Evolutionary conservation across 1,140 invertebrate genomes (phyloP).

Genomic region (Pristionchus pacificus): DNA sequence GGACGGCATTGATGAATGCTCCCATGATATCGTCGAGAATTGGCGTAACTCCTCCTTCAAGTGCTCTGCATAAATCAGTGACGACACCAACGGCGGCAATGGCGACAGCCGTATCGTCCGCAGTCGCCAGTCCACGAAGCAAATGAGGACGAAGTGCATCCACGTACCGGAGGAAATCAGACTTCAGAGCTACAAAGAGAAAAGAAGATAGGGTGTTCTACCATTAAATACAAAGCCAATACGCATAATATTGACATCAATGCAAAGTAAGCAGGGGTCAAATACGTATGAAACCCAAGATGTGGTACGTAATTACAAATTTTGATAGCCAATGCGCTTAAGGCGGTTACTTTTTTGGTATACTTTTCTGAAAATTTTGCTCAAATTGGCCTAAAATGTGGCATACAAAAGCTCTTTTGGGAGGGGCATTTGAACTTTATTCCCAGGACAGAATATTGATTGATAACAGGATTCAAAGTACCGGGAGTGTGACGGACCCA

Average conservation of each 20-base stretch:
- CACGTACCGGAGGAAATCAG: conserved; percentile 46
- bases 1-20: not conserved
- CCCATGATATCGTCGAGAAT: conserved; percentile 48
- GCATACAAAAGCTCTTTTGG: no score
- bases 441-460: no score
- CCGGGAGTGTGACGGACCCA: no score
- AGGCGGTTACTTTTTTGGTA: no score
- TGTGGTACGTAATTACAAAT: no score
- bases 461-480: no score
- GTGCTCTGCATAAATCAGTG: conserved; percentile 47
- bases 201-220: conserved; percentile 5
- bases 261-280: not conserved
- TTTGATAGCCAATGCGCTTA: no score
- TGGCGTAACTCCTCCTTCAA: conserved; percentile 41
- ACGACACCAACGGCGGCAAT: conserved; percentile 53
- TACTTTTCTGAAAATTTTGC: no score
- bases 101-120: conserved; percentile 48
- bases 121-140: conserved; percentile 41
- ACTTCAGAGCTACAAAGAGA: conserved; percentile 34
- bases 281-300: conserved; percentile 1
- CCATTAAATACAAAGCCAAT: conserved; percentile 10
- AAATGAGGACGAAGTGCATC: conserved; percentile 45
- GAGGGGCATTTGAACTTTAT: no score
- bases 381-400: no score
- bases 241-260: conserved; percentile 9